Conservation (phyloP, 2,888 invertebrate species). For the Aradus depressus region DNA sequence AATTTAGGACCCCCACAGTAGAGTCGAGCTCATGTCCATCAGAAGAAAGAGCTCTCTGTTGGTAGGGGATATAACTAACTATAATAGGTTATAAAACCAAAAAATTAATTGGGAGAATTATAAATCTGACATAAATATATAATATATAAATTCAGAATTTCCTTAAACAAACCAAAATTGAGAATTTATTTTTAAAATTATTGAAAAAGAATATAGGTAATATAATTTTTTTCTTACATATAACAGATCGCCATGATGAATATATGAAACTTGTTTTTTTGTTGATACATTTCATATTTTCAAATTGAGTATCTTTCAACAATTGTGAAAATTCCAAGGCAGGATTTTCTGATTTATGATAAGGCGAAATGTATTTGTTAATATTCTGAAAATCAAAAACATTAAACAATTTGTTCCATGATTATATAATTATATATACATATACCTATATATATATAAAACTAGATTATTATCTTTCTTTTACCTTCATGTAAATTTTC, state of each 20-base stretch:
- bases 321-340: conserved; percentile 44
- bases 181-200: too few species aligned
- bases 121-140: too few species aligned
- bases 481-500: conserved; percentile 19
- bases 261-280: conserved; percentile 3
- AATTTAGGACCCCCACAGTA: too few species aligned
- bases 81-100: too few species aligned
- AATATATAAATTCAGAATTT: too few species aligned
- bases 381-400: conserved; percentile 40
- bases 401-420: neutral
- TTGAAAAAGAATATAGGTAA: too few species aligned
- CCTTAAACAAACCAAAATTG: too few species aligned
- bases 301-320: conserved; percentile 35
- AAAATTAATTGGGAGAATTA: too few species aligned
- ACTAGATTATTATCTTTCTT: neutral
- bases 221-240: conserved; percentile 2
- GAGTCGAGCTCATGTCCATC: too few species aligned
- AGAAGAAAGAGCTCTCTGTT: too few species aligned
- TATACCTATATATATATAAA: too few species aligned
- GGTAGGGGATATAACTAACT: too few species aligned
- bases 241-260: conserved; percentile 2
- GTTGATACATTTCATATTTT: neutral
- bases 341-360: conserved; percentile 50
- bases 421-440: neutral
- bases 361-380: conserved; percentile 52